These are phyloP conservation scores for Ashinkailepas kermadecensis DNA, from an alignment of 2,888 invertebrate species.

Conservation along the genomic window DNA sequence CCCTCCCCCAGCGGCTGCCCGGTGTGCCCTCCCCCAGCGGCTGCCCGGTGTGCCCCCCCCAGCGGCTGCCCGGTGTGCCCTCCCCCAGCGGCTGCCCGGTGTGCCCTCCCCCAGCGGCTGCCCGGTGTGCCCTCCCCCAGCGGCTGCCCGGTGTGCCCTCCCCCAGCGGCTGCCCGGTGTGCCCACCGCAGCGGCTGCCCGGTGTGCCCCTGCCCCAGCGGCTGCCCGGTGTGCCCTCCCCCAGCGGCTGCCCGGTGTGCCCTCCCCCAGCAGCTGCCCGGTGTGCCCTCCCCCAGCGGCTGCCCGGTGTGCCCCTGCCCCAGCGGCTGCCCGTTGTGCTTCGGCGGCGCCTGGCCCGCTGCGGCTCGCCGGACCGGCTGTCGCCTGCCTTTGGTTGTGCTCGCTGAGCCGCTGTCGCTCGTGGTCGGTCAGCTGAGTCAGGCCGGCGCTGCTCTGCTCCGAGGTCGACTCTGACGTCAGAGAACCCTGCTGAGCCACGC, in stretches of 20 bases:
- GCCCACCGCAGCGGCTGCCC: too few species aligned
- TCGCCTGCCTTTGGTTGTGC: slow-evolving; percentile 43
- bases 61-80: too few species aligned
- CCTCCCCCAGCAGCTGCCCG: neutral
- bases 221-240: too few species aligned
- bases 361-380: neutral
- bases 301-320: neutral
- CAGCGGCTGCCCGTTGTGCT: neutral
- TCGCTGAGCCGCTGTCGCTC: slow-evolving; percentile 49
- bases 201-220: too few species aligned
- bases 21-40: too few species aligned
- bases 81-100: too few species aligned
- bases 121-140: too few species aligned
- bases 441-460: slow-evolving; percentile 53
- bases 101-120: too few species aligned
- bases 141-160: too few species aligned
- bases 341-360: neutral
- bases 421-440: slow-evolving; percentile 48
- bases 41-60: too few species aligned
- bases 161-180: too few species aligned
- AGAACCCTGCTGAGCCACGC: slow-evolving; percentile 47
- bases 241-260: neutral
- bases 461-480: slow-evolving; percentile 53
- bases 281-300: neutral
- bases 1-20: too few species aligned